Evolutionary conservation across 1,140 invertebrate species (phyloP), one percentile per base, ranked within the genome.

Genomic region (Yoshiicerus persimilis): DNA sequence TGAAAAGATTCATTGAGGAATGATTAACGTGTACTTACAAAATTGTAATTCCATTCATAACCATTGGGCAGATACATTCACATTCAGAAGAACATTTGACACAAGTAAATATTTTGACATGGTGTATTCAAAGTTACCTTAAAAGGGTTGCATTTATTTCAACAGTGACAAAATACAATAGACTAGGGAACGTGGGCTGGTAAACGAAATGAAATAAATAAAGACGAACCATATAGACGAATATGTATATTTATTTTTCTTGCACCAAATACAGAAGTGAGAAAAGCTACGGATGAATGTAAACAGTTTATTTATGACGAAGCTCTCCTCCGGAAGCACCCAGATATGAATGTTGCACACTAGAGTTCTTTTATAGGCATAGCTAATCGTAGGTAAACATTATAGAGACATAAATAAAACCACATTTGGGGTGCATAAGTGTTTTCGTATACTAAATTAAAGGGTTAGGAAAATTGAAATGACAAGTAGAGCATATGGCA

Each of bases 71-170:
- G 30, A 9, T 70, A 13, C 75, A 36, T 80, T 80, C 30, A 80
- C 32, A 66, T 10, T n/a, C 62, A n/a, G 41, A 34, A 80, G 34
- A 36, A 38, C 30, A 70, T 70, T 70, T 70, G 66, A 70, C 66
- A 70, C 75, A 38, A 80, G 75, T 80, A 80, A 80, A 80, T 80
- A 80, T 80, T 80, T 80, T 80, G 75, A 80, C 75, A 80, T 80
- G 75, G 11, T 23, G 20, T 32, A 80, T 80, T 80, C 75, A 80
- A 36, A 80, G 32, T n/a, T 27, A 80, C 30, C 30, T 80, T 36
- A 80, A 80, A 80, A 80, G 75, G 75, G 20, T 77, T 77, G 30
- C 16, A 36, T 80, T 34, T 23, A 34, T 20, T 36, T 80, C 16
- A 16, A 80, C 75, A 36, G 30, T 25, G 32, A 36, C 30, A 34